These are phyloP conservation scores for Parotocinclus haroldoi DNA, from an alignment of 2,797 vertebrate genomes.

Conservation along the genomic window DNA sequence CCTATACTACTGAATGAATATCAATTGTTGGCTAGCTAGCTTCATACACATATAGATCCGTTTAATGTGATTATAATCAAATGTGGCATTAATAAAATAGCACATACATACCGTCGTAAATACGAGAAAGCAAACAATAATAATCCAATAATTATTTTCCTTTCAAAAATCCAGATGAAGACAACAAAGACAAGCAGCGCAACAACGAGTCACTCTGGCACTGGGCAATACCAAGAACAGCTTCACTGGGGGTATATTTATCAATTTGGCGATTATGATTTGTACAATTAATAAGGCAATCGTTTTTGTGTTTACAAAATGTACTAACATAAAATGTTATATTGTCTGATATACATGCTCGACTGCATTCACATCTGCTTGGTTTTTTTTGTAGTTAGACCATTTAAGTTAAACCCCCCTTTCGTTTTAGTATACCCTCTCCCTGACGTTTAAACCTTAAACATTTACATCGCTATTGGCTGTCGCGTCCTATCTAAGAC, in stretches of 20 bases:
- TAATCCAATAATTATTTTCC: conserved; percentile 17
- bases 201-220: conserved; percentile 59
- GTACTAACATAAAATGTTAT: too few species aligned
- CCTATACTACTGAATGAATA: conserved; percentile 22
- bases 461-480: too few species aligned
- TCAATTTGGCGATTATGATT: too few species aligned
- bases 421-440: too few species aligned
- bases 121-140: neutral
- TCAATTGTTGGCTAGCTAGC: conserved; percentile 8
- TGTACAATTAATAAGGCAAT: neutral
- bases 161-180: conserved; percentile 59
- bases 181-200: conserved; percentile 66
- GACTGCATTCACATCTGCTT: too few species aligned
- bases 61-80: neutral
- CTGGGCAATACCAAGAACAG: conserved; percentile 49
- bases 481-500: too few species aligned
- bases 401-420: too few species aligned
- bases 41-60: neutral
- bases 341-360: too few species aligned
- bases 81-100: conserved; percentile 11
- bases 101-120: conserved; percentile 39
- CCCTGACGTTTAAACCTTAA: too few species aligned
- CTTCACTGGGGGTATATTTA: neutral
- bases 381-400: too few species aligned
- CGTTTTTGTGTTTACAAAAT: neutral